Conservation (phyloP, 1,140 invertebrate species). For the Drosophila saltans region DNA sequence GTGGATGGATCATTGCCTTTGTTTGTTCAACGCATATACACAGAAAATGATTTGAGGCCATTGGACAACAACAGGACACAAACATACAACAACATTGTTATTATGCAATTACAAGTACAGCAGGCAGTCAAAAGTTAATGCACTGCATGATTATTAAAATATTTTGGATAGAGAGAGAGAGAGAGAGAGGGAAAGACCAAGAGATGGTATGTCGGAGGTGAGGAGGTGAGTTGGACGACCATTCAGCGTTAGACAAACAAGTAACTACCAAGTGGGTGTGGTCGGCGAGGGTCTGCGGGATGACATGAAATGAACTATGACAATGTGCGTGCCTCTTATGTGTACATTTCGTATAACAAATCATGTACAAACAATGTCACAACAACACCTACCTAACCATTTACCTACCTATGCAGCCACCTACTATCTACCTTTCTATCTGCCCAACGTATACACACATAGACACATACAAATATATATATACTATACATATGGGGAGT, state of each 20-base stretch:
- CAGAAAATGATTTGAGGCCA: constrained; percentile 45
- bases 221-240: not conserved
- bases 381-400: constrained; percentile 45
- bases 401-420: not conserved
- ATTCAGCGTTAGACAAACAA: constrained; percentile 1
- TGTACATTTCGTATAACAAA: constrained; percentile 71
- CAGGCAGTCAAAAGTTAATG: constrained; percentile 64
- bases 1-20: constrained; percentile 21
- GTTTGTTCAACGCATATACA: constrained; percentile 49
- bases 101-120: constrained; percentile 71
- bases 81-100: constrained; percentile 51
- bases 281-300: not conserved
- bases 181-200: constrained; percentile 4
- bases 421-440: not conserved
- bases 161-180: constrained; percentile 38
- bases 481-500: not conserved
- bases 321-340: constrained; percentile 11
- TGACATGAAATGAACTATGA: not conserved
- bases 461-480: not conserved
- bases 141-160: constrained; percentile 77
- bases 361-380: constrained; percentile 74
- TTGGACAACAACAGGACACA: constrained; percentile 30
- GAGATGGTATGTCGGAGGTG: no score
- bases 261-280: not conserved
- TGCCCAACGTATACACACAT: constrained; percentile 3